phyloP scores from a whole-genome alignment of 2,888 invertebrate species.

The Melanargia galathea region DNA sequence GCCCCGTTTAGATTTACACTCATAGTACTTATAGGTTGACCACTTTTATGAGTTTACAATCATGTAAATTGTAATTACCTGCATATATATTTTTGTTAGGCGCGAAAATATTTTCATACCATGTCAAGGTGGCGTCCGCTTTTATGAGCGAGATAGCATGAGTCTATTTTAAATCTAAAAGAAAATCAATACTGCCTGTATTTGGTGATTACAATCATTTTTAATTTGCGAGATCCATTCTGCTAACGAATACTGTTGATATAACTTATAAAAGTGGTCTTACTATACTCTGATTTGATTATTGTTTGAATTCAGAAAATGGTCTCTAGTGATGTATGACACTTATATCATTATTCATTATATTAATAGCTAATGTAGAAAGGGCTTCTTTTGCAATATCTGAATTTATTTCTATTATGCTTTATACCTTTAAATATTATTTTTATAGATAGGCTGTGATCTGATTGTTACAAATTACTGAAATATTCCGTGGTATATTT shows the following conservation, averaged over 20 bases:
- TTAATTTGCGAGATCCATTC: no score
- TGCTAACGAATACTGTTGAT: no score
- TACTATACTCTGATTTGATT: conserved; percentile 5
- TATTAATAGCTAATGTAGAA: conserved; percentile 12
- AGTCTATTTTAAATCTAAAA: no score
- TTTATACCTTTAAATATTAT: conserved; percentile 6
- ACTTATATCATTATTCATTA: conserved; percentile 3
- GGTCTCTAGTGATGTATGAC: conserved; percentile 11
- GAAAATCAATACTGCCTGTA: no score
- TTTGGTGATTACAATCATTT: no score
- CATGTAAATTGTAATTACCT: no score
- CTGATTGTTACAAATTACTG: conserved; percentile 12
- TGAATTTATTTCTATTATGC: conserved; percentile 13
- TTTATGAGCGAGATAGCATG: no score
- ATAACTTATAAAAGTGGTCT: no score
- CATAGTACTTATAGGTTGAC: conserved; percentile 13
- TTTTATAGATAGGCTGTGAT: conserved; percentile 25
- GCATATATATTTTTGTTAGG: no score
- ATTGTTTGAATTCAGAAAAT: not conserved
- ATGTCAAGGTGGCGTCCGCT: no score
- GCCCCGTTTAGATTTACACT: conserved; percentile 49
- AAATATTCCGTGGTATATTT: not conserved
- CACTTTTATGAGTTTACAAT: not conserved
- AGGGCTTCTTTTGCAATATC: conserved; percentile 13
- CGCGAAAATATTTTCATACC: no score